phyloP scores from a whole-genome alignment of 1,140 invertebrate genomes.

The Pseudomyrmex pallidus region DNA sequence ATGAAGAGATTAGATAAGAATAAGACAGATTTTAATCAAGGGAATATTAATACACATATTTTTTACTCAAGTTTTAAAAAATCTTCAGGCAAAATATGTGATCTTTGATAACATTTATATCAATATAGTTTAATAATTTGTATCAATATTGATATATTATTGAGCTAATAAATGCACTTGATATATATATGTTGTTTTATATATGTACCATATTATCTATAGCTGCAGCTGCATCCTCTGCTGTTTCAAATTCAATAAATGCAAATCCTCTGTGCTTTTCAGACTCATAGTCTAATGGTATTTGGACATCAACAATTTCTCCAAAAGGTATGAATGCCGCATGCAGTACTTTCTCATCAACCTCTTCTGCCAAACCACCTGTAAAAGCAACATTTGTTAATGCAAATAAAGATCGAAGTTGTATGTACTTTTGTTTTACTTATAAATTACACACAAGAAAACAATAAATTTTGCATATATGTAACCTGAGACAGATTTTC shows the following conservation, averaged over 20 bases:
- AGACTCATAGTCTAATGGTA: slow-evolving; percentile 99
- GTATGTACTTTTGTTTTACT: too few relatives aligned
- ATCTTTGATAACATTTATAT: background rate
- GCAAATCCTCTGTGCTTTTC: slow-evolving; percentile 99
- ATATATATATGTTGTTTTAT: slow-evolving; percentile 35
- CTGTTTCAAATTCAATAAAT: slow-evolving; percentile 98
- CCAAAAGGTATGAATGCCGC: slow-evolving; percentile 99
- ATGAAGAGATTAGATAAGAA: slow-evolving; percentile 50
- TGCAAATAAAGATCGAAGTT: slow-evolving; percentile 16
- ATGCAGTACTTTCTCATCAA: slow-evolving; percentile 97
- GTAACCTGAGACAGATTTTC: too few relatives aligned
- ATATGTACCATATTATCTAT: slow-evolving; percentile 98
- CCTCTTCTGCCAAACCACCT: slow-evolving; percentile 98
- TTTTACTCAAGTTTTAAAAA: background rate
- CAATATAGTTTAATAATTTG: slow-evolving; percentile 4
- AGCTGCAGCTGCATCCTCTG: slow-evolving; percentile 97
- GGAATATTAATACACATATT: background rate
- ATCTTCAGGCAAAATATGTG: background rate
- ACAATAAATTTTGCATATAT: too few relatives aligned
- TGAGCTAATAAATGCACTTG: slow-evolving; percentile 35
- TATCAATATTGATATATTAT: background rate
- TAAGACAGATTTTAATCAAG: slow-evolving; percentile 13
- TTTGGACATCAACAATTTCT: slow-evolving; percentile 98
- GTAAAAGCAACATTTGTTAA: slow-evolving; percentile 25
- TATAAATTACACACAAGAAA: background rate